Conservation (phyloP, 92 coral and sea anemone genomes). For the Epizoanthus scotinus region DNA sequence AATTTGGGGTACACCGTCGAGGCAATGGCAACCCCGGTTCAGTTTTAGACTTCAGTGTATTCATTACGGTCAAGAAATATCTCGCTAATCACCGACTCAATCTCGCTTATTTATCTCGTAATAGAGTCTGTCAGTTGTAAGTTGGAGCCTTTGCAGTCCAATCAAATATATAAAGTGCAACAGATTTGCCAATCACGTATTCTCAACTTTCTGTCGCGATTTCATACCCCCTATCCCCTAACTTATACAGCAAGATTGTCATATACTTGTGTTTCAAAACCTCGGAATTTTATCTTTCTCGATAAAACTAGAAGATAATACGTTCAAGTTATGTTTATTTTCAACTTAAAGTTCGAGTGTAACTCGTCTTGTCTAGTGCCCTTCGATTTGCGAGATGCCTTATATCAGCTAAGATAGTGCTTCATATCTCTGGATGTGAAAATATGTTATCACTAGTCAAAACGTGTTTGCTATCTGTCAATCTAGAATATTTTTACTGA, state of each 20-base stretch:
- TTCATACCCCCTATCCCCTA: background rate
- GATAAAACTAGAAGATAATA: background rate
- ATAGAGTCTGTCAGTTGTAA: background rate
- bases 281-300: conserved; percentile 7
- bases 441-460: conserved; percentile 17
- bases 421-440: background rate
- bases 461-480: conserved; percentile 11
- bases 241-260: background rate
- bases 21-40: conserved; percentile 7
- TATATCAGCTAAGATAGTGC: background rate
- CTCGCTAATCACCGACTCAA: conserved; percentile 8
- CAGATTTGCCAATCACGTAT: too few relatives aligned
- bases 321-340: background rate
- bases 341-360: background rate
- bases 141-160: background rate
- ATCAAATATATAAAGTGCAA: background rate
- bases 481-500: conserved; percentile 3
- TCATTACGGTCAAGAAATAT: conserved; percentile 4
- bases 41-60: conserved; percentile 1
- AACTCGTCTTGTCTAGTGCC: background rate
- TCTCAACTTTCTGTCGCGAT: background rate
- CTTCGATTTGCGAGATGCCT: background rate
- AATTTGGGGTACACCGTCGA: background rate
- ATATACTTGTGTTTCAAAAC: background rate
- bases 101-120: background rate